A percentile compares a stretch with the other conserved stretches of the same genome.
Evolutionary conservation across 2,888 invertebrate species (phyloP).

Genomic region (Gnatocerus cornutus): DNA sequence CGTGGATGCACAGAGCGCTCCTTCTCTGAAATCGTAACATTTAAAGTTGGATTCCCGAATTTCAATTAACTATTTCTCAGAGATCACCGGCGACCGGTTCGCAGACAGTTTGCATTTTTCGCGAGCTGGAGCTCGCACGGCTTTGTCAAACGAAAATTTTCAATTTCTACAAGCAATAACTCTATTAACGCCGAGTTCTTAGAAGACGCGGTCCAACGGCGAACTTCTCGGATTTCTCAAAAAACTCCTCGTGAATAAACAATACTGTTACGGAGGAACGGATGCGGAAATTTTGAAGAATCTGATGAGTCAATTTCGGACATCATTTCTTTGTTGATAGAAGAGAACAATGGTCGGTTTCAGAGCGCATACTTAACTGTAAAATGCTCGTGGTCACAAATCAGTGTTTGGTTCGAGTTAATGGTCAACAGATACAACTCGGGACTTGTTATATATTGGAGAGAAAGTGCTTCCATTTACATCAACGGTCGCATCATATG

Average conservation of each 20-base stretch:
- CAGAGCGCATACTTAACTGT: slow-evolving; percentile 53
- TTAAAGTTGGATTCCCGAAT: slow-evolving; percentile 64
- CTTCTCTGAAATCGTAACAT: slow-evolving; percentile 64
- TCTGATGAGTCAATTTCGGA: slow-evolving; percentile 26
- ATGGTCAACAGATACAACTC: slow-evolving; percentile 60
- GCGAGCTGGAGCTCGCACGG: slow-evolving; percentile 5
- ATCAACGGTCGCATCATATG: slow-evolving; percentile 64
- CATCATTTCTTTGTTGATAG: not conserved
- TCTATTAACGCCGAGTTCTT: not conserved
- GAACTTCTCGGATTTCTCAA: not conserved
- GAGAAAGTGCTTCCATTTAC: slow-evolving; percentile 69
- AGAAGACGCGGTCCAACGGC: not conserved
- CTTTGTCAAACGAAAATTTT: slow-evolving; percentile 4
- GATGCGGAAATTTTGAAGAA: slow-evolving; percentile 35
- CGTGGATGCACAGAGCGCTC: slow-evolving; percentile 54
- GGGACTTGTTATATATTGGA: slow-evolving; percentile 57
- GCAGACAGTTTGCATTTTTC: slow-evolving; percentile 6
- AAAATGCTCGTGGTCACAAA: slow-evolving; percentile 58
- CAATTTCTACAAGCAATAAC: not conserved
- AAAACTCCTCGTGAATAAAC: slow-evolving; percentile 4
- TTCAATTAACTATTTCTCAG: slow-evolving; percentile 66
- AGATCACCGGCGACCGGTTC: slow-evolving; percentile 57
- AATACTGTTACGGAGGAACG: slow-evolving; percentile 14
- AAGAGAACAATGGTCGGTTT: not conserved
- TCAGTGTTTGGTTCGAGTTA: slow-evolving; percentile 61